A percentile compares a stretch with the other conserved stretches of the same genome.
Evolutionary conservation across 2,113 vertebrate genomes (phyloP).

Genomic region (Mellivora capensis): DNA sequence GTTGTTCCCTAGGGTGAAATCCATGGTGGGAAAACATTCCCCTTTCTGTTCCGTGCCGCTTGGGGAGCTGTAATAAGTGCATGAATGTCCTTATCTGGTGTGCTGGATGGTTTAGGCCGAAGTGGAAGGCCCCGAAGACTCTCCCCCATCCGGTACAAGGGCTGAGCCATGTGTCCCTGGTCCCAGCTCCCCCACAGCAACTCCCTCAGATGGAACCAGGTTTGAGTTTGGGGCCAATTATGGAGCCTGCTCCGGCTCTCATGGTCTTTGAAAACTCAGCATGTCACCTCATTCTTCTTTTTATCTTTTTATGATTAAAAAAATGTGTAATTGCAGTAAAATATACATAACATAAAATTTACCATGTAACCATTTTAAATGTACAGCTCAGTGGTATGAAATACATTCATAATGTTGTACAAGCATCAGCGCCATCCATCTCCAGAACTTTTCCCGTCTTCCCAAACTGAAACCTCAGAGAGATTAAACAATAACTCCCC

Average conservation of each 20-base stretch:
- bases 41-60: not conserved
- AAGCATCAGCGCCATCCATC: not conserved
- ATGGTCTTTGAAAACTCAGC: not conserved
- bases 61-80: not conserved
- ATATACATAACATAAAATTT: not conserved
- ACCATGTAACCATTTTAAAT: not conserved
- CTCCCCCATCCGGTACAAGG: not conserved
- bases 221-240: not conserved
- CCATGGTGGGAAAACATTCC: not conserved
- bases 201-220: not conserved
- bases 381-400: not conserved
- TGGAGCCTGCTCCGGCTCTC: conserved; percentile 12
- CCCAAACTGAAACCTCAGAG: not conserved
- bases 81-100: too few species aligned
- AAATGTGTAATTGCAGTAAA: not conserved
- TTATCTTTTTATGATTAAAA: not conserved
- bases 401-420: accelerated
- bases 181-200: not conserved
- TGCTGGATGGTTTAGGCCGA: not conserved
- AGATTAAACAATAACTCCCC: not conserved
- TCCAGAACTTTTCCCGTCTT: not conserved
- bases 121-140: too few species aligned
- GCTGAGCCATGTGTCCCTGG: too few species aligned
- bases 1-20: not conserved
- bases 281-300: not conserved